A percentile compares a stretch with the other conserved stretches of the same genome.
phyloP scores from a whole-genome alignment of 2,888 invertebrate species.

The Pseudococcus longispinus region DNA sequence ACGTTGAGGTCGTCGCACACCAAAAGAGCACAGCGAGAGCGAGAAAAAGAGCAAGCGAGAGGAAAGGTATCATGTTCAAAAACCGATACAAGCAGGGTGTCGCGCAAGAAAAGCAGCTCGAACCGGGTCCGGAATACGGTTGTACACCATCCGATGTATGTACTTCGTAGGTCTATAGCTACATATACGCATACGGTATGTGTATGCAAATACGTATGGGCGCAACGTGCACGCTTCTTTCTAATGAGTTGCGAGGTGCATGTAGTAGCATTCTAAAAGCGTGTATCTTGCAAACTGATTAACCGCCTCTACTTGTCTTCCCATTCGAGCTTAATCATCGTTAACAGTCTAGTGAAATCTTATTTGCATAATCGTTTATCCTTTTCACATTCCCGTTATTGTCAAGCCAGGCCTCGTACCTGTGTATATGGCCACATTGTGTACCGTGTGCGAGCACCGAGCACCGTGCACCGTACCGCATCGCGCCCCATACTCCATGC shows the following conservation, averaged over 20 bases:
- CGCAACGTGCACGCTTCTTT: constrained; percentile 52
- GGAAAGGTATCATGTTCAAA: constrained; percentile 33
- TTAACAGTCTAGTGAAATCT: constrained; percentile 55
- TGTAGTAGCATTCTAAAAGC: constrained; percentile 55
- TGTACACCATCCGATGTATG: too few relatives aligned
- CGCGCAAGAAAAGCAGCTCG: constrained; percentile 5
- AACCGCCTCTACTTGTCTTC: constrained; percentile 55
- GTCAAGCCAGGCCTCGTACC: constrained; percentile 3
- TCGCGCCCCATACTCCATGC: neutral
- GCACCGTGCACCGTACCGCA: neutral
- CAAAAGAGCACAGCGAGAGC: neutral
- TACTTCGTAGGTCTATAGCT: neutral
- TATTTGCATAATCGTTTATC: constrained; percentile 56
- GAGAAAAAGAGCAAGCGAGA: neutral
- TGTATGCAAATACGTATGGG: constrained; percentile 38
- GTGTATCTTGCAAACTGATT: constrained; percentile 55
- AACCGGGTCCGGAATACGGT: neutral
- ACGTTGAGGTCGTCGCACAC: neutral
- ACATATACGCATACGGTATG: constrained; percentile 4
- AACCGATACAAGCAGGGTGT: constrained; percentile 49
- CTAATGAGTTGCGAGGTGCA: constrained; percentile 54
- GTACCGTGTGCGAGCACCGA: neutral
- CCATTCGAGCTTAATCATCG: constrained; percentile 56
- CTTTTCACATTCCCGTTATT: constrained; percentile 54
- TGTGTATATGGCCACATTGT: constrained; percentile 8